Percentiles rank a stretch among this genome's conserved stretches.
Conservation (phyloP, 2,113 vertebrate species). For the Turdus rufiventris region DNA sequence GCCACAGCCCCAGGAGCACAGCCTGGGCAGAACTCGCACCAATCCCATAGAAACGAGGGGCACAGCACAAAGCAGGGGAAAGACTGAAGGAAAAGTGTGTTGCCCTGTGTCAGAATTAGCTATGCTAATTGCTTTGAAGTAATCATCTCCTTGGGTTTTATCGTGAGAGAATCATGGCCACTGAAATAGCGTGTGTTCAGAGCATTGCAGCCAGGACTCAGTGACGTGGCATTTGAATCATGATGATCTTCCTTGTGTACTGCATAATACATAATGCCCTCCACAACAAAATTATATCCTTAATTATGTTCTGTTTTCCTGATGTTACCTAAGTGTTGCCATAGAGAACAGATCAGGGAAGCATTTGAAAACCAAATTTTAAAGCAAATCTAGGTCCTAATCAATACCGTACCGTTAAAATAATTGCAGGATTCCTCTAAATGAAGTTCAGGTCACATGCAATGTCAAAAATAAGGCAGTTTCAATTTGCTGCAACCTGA, state of each 20-base stretch:
- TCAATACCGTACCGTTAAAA: slow-evolving; percentile 62
- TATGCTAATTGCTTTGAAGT: background rate
- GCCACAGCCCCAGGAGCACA: background rate
- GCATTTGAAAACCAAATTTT: slow-evolving; percentile 53
- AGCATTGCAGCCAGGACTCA: background rate
- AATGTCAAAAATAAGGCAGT: slow-evolving; percentile 56
- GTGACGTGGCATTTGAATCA: slow-evolving; percentile 12
- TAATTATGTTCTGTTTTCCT: slow-evolving; percentile 40
- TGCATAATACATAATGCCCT: background rate
- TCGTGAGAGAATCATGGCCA: background rate
- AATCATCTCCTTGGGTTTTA: background rate
- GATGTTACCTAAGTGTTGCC: background rate
- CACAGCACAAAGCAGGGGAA: background rate
- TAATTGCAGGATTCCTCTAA: slow-evolving; percentile 56
- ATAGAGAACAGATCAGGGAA: background rate
- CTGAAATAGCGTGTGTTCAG: background rate
- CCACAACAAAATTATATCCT: slow-evolving; percentile 21
- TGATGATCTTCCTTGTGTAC: background rate
- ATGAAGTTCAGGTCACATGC: slow-evolving; percentile 64
- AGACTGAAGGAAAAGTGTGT: background rate
- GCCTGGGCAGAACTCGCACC: background rate
- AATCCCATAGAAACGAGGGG: background rate
- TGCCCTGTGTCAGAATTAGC: slow-evolving; percentile 11
- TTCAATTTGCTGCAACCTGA: slow-evolving; percentile 58
- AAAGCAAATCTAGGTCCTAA: slow-evolving; percentile 38